Evolutionary conservation across 2,888 invertebrate species (phyloP), one percentile per base, ranked within the genome.

Genomic region (Dynastes grantii): DNA sequence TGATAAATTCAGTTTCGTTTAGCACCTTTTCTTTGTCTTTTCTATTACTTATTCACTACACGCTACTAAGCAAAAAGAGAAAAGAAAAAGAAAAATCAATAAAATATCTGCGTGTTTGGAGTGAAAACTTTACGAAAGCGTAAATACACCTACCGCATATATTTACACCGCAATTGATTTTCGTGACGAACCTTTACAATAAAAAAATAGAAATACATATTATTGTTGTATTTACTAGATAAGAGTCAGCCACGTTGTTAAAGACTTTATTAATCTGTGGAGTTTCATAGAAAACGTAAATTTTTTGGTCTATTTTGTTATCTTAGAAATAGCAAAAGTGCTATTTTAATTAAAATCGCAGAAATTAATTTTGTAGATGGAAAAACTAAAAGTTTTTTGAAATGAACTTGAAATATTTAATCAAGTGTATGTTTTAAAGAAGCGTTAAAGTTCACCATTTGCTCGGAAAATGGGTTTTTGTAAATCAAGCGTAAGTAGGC

Each of bases 41-140:
- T 29, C 29, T 61, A 61, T 27, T 27, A 29, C 22, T 61, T 61
- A 61, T 61, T 61, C 27, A 27, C 3, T 29, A 11, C 27, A 61
- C 61, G 27, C 22, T 27, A 27, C 16, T 61, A 61, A 40, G 16
- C 9, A 45, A 27, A 61, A 61, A 27, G 4, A 40, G n/a, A 11
- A 40, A 51, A 37, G n/a, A 53, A 58, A 53, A 71, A 16, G 32
- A 16, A 71, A 71, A 71, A 55, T 55, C 58, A 71, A 55, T 71
- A 32, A 55, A 61, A 58, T 40, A 61, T 58, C 22, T 40, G 32
- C 61, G 45, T 27, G 22, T 73, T 40, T 27, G 32, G 40, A 55
- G 55, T 71, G 71, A 32, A 55, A 55, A 32, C 32, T 55, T 55
- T 37, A 32, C 9, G 37, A 55, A 49, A 27, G 29, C 22, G 51